Percentiles rank a stretch among this genome's conserved stretches.
Evolutionary conservation across 2,113 vertebrate species (phyloP).

Genomic region (Xenopus borealis): DNA sequence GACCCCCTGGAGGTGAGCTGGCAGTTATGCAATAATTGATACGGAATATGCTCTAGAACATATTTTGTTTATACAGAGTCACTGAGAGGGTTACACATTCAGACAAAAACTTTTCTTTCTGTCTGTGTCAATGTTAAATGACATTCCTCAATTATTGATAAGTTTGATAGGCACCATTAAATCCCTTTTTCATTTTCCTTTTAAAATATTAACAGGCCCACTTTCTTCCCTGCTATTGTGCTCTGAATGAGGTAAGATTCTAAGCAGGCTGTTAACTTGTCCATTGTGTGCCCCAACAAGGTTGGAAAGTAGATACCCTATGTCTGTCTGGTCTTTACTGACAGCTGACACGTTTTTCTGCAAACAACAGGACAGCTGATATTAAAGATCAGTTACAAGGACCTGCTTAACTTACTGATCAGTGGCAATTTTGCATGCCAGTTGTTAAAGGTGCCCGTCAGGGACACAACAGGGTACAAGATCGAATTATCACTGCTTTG

Average conservation of each 20-base stretch:
- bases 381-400: constrained; percentile 41
- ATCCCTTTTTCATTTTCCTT: constrained; percentile 12
- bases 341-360: constrained; percentile 34
- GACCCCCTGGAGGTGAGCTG: too few species aligned
- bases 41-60: too few species aligned
- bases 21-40: too few species aligned
- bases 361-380: constrained; percentile 16
- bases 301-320: constrained; percentile 1
- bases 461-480: constrained; percentile 1
- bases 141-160: constrained; percentile 21
- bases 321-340: constrained; percentile 35
- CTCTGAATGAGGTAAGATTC: constrained; percentile 27
- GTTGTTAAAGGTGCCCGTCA: constrained; percentile 20
- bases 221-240: constrained; percentile 23
- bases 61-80: too few species aligned
- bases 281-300: constrained; percentile 10
- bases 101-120: too few species aligned
- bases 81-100: too few species aligned
- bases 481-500: too few species aligned
- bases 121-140: neutral
- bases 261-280: neutral
- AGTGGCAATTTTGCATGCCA: constrained; percentile 26
- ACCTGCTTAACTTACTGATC: constrained; percentile 44
- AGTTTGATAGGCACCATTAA: constrained; percentile 13
- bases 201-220: constrained; percentile 32